A percentile compares a stretch with the other conserved stretches of the same genome.
phyloP scores from a whole-genome alignment of 1,140 invertebrate species.

The Dendrolimus punctatus region DNA sequence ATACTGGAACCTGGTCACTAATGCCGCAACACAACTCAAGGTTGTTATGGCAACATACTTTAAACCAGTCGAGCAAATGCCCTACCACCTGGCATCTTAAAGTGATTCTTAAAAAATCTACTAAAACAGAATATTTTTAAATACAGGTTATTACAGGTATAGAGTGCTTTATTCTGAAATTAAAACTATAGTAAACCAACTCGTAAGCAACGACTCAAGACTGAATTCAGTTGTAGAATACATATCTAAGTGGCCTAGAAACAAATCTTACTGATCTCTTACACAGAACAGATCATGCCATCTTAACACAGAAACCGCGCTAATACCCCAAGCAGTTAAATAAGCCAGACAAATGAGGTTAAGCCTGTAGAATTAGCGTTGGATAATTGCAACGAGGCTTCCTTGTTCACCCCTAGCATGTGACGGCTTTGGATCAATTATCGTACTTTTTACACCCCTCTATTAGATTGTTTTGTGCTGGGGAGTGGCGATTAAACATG shows the following conservation, averaged over 20 bases:
- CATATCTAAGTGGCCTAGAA: not conserved
- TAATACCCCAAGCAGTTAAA: constrained; percentile 25
- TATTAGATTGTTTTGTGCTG: constrained; percentile 1
- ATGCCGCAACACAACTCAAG: too few species aligned
- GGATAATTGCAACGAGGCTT: constrained; percentile 23
- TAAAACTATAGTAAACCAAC: not conserved
- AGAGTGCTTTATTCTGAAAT: not conserved
- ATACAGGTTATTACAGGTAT: too few species aligned
- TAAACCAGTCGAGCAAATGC: too few species aligned
- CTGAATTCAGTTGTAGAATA: not conserved
- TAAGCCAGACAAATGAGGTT: constrained; percentile 32
- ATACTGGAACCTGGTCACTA: too few species aligned
- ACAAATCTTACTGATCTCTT: too few species aligned
- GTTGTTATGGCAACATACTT: too few species aligned
- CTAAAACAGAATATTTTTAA: too few species aligned
- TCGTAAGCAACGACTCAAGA: not conserved
- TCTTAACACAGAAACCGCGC: constrained; percentile 7
- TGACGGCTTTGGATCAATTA: constrained; percentile 23
- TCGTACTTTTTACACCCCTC: constrained; percentile 19
- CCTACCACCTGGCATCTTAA: too few species aligned
- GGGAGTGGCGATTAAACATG: not conserved
- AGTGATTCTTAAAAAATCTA: too few species aligned
- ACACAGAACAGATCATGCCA: too few species aligned
- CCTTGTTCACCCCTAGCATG: constrained; percentile 6
- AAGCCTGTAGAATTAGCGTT: constrained; percentile 33